Base-by-base conservation (phyloP, 2,797 vertebrate genomes). In the Thalassophryne amazonica region DNA sequence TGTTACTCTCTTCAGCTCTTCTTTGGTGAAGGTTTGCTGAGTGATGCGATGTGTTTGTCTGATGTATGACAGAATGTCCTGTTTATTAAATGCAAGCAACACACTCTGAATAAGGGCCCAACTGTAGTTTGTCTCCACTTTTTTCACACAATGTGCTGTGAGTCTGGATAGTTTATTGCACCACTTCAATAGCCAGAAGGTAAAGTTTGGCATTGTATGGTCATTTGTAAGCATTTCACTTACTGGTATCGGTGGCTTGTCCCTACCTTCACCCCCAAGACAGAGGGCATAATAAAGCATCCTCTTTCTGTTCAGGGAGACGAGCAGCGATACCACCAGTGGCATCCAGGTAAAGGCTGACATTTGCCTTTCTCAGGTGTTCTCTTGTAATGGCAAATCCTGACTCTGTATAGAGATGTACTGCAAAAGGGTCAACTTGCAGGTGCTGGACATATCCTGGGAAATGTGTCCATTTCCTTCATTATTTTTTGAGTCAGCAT, bases 391-490 rank as follows among this genome's bases (percentile, higher is more conserved):
- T 58, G 7, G 12, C 13, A 15, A 48, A 2, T 10, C 11, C 25
- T 29, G n/a, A 4, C 23, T 60, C 42, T 3, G 62, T 60, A n/a
- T 68, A 51, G 21, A 61, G 7, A 9, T 58, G 29, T 4, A 57
- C 28, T 27, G 14, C 40, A 46, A 62, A 69, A 4, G 39, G 30
- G 52, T 58, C 31, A n/a, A 62, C 22, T 22, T 62, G 58, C 2
- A 58, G 21, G 21, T 62, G 47, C 28, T 68, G 51, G 3, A 57
- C 47, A 9, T 68, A 52, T 5, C 64, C 43, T 12, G 9, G n/a
- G n/a, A n/a, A n/a, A n/a, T n/a, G n/a, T n/a, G n/a, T n/a, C n/a
- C n/a, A n/a, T n/a, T n/a, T 58, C 34, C 12, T 27, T 38, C n/a
- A 52, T 27, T 4, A 47, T 58, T 3, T n/a, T 43, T 25, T 65